A percentile compares a stretch with the other conserved stretches of the same genome.
Conservation (phyloP, 2,888 invertebrate species). For the Amaurobius ferox region DNA sequence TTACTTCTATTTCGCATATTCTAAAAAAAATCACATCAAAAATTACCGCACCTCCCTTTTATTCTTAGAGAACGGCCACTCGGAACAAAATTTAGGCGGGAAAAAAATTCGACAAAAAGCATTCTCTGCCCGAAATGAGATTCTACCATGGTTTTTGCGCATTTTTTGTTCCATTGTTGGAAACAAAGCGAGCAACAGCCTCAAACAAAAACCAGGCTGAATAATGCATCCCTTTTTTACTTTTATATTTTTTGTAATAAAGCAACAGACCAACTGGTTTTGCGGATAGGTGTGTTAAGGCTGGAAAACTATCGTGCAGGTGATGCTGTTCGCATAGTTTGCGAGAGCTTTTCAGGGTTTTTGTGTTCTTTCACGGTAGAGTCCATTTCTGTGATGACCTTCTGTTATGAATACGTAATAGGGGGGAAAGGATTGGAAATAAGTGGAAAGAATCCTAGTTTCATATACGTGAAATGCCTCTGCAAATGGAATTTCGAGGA, state of each 20-base stretch:
- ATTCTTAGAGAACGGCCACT: background rate
- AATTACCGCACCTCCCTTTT: constrained; percentile 22
- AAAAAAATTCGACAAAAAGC: background rate
- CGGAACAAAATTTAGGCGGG: background rate
- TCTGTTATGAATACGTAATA: constrained; percentile 10
- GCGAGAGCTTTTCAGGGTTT: background rate
- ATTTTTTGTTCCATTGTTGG: background rate
- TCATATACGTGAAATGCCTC: background rate
- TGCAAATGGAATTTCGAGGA: background rate
- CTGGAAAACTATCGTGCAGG: constrained; percentile 12
- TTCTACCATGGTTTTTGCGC: background rate
- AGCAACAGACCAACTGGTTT: constrained; percentile 12
- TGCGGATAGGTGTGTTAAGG: constrained; percentile 6
- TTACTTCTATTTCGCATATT: constrained; percentile 38
- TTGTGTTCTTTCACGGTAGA: background rate
- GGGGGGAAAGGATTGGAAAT: background rate
- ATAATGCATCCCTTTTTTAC: background rate
- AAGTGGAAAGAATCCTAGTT: background rate
- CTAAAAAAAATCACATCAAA: constrained; percentile 37
- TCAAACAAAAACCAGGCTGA: constrained; percentile 1
- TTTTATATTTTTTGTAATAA: background rate
- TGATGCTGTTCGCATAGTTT: background rate
- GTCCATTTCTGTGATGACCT: constrained; percentile 3
- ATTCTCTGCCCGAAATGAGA: background rate
- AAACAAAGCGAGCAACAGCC: background rate